These are phyloP conservation scores for Zaprionus vittiger DNA, from an alignment of 1,140 invertebrate genomes.

Conservation along the genomic window DNA sequence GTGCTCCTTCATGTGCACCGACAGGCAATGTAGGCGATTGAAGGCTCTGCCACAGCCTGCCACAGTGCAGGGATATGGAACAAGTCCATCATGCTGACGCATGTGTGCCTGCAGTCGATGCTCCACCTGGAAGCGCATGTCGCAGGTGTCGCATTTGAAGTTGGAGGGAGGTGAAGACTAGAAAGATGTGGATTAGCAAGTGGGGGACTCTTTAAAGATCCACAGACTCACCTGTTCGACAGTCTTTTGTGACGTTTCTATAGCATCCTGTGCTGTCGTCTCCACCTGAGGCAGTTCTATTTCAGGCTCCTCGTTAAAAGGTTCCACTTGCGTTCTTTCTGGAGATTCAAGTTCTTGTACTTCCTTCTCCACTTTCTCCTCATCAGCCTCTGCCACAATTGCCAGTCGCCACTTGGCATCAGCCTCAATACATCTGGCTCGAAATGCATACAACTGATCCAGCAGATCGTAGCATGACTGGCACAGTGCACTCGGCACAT, in stretches of 20 bases:
- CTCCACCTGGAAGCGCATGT: slow-evolving; percentile 35
- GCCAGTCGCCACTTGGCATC: slow-evolving; percentile 42
- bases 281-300: slow-evolving; percentile 15
- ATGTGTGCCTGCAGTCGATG: slow-evolving; percentile 50
- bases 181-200: not conserved
- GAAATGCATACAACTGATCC: slow-evolving; percentile 59
- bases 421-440: slow-evolving; percentile 49
- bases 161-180: not conserved
- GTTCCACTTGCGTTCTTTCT: not conserved
- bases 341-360: not conserved
- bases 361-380: not conserved
- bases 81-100: slow-evolving; percentile 60
- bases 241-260: not conserved
- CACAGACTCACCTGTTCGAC: not conserved
- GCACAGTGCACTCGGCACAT: slow-evolving; percentile 56
- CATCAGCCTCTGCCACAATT: not conserved
- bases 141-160: slow-evolving; percentile 57
- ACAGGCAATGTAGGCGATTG: slow-evolving; percentile 46
- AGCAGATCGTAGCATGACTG: slow-evolving; percentile 51
- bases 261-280: not conserved
- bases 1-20: slow-evolving; percentile 57
- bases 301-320: slow-evolving; percentile 2
- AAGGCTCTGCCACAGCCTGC: slow-evolving; percentile 52
- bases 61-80: slow-evolving; percentile 63
- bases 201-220: not conserved